Percentiles rank a stretch among this genome's conserved stretches.
Evolutionary conservation across 2,888 invertebrate species (phyloP).

Genomic region (Platycheirus rosarum): DNA sequence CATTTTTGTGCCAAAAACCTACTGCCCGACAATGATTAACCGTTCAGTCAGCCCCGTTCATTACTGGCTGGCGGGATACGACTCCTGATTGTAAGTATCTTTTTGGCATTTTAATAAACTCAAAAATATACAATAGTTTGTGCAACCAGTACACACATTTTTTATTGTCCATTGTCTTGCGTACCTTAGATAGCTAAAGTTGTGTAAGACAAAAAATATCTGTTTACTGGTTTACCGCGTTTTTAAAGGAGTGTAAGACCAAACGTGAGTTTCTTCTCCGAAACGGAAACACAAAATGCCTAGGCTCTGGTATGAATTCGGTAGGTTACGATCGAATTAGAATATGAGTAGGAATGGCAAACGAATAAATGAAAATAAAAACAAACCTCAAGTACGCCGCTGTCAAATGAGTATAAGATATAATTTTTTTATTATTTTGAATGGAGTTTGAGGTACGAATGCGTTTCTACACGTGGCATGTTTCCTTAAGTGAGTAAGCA

Average conservation of each 20-base stretch:
- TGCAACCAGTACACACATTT: slow-evolving; percentile 32
- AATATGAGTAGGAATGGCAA: not conserved
- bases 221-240: slow-evolving; percentile 58
- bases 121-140: slow-evolving; percentile 31
- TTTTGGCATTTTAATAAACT: slow-evolving; percentile 68
- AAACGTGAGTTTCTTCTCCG: slow-evolving; percentile 53
- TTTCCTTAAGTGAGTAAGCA: slow-evolving; percentile 40
- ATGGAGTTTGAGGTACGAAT: slow-evolving; percentile 20
- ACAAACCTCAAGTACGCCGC: slow-evolving; percentile 36
- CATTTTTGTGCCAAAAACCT: slow-evolving; percentile 60
- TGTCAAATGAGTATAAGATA: slow-evolving; percentile 37
- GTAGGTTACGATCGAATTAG: slow-evolving; percentile 35
- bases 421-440: slow-evolving; percentile 56
- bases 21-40: slow-evolving; percentile 66
- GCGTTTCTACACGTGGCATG: slow-evolving; percentile 45
- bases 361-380: slow-evolving; percentile 57
- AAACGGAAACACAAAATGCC: slow-evolving; percentile 42
- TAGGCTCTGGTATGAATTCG: slow-evolving; percentile 36
- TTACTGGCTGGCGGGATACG: not conserved
- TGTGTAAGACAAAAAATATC: slow-evolving; percentile 65
- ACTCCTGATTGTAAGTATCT: slow-evolving; percentile 14
- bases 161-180: slow-evolving; percentile 70
- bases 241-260: slow-evolving; percentile 64
- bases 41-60: slow-evolving; percentile 42
- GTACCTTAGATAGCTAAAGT: slow-evolving; percentile 56